phyloP scores from a whole-genome alignment of 1,140 invertebrate genomes.

The Saxidomus purpurata region DNA sequence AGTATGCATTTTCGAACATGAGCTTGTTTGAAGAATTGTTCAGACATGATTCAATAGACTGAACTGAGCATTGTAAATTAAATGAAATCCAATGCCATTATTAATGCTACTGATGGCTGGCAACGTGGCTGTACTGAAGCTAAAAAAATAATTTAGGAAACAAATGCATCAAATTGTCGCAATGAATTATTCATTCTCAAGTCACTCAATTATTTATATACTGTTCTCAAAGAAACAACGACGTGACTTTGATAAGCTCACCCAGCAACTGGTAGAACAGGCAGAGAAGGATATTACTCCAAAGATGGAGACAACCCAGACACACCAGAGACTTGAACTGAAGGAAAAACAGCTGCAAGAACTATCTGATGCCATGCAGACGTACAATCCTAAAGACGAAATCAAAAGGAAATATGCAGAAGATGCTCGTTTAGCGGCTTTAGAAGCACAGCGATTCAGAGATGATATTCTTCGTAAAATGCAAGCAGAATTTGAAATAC shows the following conservation, averaged over 20 bases:
- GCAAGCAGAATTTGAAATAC: slow-evolving; percentile 79
- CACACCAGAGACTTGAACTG: slow-evolving; percentile 79
- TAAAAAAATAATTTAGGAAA: too few species aligned
- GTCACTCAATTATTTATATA: too few species aligned
- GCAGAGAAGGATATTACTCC: slow-evolving; percentile 79
- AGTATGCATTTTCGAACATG: too few species aligned
- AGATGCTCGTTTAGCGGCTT: slow-evolving; percentile 76
- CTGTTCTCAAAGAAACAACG: slow-evolving; percentile 75
- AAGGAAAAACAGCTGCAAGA: slow-evolving; percentile 84
- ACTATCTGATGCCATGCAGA: slow-evolving; percentile 83
- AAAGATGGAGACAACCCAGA: slow-evolving; percentile 80
- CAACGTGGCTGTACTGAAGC: too few species aligned
- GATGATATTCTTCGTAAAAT: slow-evolving; percentile 78
- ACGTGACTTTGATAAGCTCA: slow-evolving; percentile 82
- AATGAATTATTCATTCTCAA: too few species aligned
- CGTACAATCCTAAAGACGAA: slow-evolving; percentile 79
- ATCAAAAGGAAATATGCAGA: slow-evolving; percentile 81
- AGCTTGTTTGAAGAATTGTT: too few species aligned
- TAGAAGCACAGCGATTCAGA: slow-evolving; percentile 78
- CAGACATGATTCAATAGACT: too few species aligned
- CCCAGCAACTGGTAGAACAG: slow-evolving; percentile 74
- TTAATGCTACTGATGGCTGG: too few species aligned
- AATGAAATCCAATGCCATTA: too few species aligned
- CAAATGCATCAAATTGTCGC: too few species aligned
- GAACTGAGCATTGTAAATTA: too few species aligned